phyloP scores from a whole-genome alignment of 2,113 vertebrate species.

The Fulmarus glacialis region DNA sequence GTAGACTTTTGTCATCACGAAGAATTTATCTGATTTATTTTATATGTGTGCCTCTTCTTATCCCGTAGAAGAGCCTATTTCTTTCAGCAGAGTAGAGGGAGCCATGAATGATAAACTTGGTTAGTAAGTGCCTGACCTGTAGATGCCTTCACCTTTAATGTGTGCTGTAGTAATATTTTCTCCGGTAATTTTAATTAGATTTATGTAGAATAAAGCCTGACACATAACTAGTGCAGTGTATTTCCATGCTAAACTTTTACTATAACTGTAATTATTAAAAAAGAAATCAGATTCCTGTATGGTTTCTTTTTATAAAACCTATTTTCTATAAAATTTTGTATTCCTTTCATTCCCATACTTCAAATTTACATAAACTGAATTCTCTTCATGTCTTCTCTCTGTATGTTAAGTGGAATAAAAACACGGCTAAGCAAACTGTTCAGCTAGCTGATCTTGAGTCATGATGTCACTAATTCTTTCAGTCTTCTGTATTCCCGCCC shows the following conservation, averaged over 20 bases:
- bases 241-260: not conserved
- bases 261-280: not conserved
- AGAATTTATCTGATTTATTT: not conserved
- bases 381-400: not conserved
- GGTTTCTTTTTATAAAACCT: not conserved
- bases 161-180: not conserved
- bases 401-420: not conserved
- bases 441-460: not conserved
- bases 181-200: not conserved
- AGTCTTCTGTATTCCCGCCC: not conserved
- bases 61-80: not conserved
- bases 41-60: not conserved
- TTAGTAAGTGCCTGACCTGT: not conserved
- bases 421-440: not conserved
- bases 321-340: not conserved
- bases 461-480: not conserved
- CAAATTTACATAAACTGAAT: not conserved
- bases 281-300: not conserved
- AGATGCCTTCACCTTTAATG: not conserved
- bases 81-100: not conserved
- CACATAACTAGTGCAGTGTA: not conserved
- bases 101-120: not conserved
- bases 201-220: not conserved
- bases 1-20: not conserved
- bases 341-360: not conserved